phyloP scores from a whole-genome alignment of 2,113 vertebrate species.

The Trogon surrucura region DNA sequence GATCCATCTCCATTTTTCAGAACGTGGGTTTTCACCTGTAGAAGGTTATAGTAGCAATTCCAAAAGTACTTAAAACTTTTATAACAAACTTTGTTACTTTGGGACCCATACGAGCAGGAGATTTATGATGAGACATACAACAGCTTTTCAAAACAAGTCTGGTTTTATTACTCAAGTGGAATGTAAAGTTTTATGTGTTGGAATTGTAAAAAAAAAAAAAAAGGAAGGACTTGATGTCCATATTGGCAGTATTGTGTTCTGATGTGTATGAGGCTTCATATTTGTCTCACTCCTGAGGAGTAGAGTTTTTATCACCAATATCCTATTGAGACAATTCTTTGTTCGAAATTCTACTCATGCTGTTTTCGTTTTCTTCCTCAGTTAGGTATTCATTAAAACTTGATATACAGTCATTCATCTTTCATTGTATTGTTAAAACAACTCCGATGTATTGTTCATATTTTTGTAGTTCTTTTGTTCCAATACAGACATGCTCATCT shows the following conservation, averaged over 20 bases:
- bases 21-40: background rate
- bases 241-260: background rate
- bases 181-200: constrained; percentile 33
- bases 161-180: constrained; percentile 12
- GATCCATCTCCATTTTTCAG: background rate
- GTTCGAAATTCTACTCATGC: constrained; percentile 14
- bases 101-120: background rate
- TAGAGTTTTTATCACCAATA: constrained; percentile 15
- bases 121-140: constrained; percentile 4
- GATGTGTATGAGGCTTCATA: background rate
- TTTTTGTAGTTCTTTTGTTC: background rate
- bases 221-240: background rate
- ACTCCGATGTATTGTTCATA: background rate
- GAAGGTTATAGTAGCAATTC: background rate
- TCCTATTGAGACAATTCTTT: background rate
- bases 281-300: background rate
- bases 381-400: constrained; percentile 13
- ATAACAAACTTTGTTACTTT: constrained; percentile 1
- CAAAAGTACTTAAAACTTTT: constrained; percentile 50
- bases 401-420: background rate
- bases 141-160: constrained; percentile 11
- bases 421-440: background rate
- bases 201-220: constrained; percentile 4
- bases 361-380: constrained; percentile 11
- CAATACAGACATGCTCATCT: background rate